Evolutionary conservation across 2,113 vertebrate genomes (phyloP).

Genomic region (Pristiophorus japonicus): DNA sequence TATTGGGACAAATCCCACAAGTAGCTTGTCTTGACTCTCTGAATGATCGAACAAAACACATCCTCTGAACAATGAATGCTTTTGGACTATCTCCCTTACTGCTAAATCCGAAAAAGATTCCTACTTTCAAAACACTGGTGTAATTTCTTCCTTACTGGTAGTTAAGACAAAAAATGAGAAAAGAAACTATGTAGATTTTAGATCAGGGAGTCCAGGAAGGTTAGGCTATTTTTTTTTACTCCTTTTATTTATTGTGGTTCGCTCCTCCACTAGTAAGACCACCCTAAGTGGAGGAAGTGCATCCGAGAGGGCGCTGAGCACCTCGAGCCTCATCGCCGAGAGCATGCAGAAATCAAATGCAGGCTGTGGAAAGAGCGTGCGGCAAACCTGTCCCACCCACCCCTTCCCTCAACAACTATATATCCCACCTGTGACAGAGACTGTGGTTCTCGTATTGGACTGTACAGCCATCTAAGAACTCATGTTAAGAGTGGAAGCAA

Average conservation of each 20-base stretch:
- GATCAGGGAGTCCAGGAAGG: neutral
- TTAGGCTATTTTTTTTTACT: neutral
- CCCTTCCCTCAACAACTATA: too few species aligned
- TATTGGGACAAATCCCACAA: neutral
- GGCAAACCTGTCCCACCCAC: too few species aligned
- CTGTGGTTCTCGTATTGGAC: too few species aligned
- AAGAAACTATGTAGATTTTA: neutral
- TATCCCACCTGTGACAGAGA: too few species aligned
- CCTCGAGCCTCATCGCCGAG: too few species aligned
- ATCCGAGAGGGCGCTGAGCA: too few species aligned
- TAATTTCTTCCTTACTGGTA: neutral
- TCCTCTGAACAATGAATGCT: neutral
- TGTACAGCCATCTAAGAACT: too few species aligned
- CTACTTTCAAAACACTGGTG: neutral
- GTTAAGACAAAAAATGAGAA: neutral
- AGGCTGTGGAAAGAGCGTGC: too few species aligned
- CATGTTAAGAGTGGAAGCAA: too few species aligned
- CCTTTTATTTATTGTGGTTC: neutral
- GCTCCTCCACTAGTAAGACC: too few species aligned
- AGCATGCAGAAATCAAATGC: too few species aligned
- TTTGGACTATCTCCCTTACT: neutral
- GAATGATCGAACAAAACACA: neutral
- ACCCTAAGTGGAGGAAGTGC: too few species aligned
- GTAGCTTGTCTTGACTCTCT: neutral
- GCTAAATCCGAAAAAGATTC: neutral